These are phyloP conservation scores for Dolomedes plantarius DNA, from an alignment of 2,888 invertebrate genomes.

Conservation along the genomic window DNA sequence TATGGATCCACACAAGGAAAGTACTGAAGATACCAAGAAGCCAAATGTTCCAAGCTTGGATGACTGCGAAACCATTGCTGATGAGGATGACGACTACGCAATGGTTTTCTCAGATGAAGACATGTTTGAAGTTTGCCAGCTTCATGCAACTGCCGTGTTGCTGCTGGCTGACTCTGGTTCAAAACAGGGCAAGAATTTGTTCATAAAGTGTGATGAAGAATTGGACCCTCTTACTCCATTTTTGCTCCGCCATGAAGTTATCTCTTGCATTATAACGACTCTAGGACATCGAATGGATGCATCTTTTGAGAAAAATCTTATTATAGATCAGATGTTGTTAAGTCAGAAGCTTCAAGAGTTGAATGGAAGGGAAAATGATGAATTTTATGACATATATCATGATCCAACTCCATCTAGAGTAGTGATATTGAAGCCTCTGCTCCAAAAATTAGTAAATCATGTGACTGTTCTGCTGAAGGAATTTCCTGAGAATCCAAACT, in stretches of 20 bases:
- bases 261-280: conserved; percentile 16
- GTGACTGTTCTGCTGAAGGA: conserved; percentile 82
- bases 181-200: conserved; percentile 4
- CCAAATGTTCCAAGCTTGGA: too few relatives aligned
- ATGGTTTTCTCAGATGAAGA: conserved; percentile 27
- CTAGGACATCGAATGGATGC: conserved; percentile 25
- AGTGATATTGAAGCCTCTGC: conserved; percentile 83
- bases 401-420: conserved; percentile 89
- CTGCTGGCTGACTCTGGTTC: background rate
- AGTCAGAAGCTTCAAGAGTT: conserved; percentile 30
- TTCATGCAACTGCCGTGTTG: conserved; percentile 41
- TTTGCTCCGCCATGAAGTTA: conserved; percentile 58
- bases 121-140: conserved; percentile 48
- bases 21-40: too few relatives aligned
- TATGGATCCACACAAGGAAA: too few relatives aligned
- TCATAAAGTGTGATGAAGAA: background rate
- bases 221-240: conserved; percentile 41
- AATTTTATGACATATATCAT: conserved; percentile 84
- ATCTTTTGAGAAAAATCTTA: conserved; percentile 12
- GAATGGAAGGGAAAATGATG: background rate
- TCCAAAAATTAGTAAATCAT: conserved; percentile 82
- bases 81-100: background rate
- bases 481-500: conserved; percentile 93
- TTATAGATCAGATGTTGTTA: conserved; percentile 25
- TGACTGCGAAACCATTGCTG: too few relatives aligned